A percentile compares a stretch with the other conserved stretches of the same genome.
phyloP scores from a whole-genome alignment of 2,888 invertebrate species.

The Drosophila mimetica region DNA sequence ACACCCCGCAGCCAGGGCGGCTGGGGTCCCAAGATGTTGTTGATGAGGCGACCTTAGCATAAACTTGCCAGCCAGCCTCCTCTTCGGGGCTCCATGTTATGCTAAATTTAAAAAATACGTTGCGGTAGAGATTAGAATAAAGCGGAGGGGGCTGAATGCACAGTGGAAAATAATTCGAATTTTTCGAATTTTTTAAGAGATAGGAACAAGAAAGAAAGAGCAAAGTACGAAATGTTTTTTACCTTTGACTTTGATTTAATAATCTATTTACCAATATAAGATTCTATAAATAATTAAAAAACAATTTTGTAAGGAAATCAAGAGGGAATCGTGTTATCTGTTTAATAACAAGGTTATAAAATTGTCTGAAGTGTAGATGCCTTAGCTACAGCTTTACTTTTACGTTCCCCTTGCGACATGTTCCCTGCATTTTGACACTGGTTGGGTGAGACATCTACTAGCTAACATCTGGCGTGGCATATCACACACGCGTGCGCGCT shows the following conservation, averaged over 20 bases:
- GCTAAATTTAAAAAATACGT: slow-evolving; percentile 77
- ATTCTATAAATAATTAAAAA: no score
- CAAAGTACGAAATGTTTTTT: no score
- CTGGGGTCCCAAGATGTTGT: slow-evolving; percentile 51
- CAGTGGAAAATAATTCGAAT: background rate
- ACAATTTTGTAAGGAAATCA: no score
- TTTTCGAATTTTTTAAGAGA: no score
- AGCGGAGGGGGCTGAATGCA: slow-evolving; percentile 39
- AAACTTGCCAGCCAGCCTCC: slow-evolving; percentile 41
- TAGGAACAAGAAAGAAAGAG: no score
- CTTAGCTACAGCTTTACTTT: slow-evolving; percentile 1
- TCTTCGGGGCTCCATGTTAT: slow-evolving; percentile 53
- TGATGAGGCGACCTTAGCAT: slow-evolving; percentile 60
- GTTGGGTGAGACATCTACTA: slow-evolving; percentile 48
- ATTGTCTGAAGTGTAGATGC: background rate
- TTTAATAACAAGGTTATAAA: no score
- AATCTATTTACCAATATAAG: no score
- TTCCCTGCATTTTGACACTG: slow-evolving; percentile 40
- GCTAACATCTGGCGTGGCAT: slow-evolving; percentile 73
- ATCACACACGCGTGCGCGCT: slow-evolving; percentile 73
- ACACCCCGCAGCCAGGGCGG: slow-evolving; percentile 34
- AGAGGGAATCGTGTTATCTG: background rate
- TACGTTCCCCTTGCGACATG: slow-evolving; percentile 47
- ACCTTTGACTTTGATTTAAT: no score
- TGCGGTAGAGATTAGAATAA: slow-evolving; percentile 74